These are phyloP conservation scores for Hozukius guyotensis DNA, from an alignment of 2,797 vertebrate species.

Conservation along the genomic window DNA sequence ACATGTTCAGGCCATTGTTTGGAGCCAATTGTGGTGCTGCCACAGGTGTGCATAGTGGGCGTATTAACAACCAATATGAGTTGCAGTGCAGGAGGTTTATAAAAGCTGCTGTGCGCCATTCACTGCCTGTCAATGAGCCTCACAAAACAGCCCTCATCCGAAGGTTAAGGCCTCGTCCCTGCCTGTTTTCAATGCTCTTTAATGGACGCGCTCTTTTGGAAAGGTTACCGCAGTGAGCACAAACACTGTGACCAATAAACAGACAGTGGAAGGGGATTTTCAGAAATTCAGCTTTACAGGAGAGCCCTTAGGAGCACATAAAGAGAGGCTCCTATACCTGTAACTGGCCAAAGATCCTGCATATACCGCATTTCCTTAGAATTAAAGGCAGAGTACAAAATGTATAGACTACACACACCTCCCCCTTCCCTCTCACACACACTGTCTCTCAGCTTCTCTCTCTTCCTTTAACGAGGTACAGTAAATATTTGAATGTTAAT, in stretches of 20 bases:
- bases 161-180: conserved; percentile 37
- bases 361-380: conserved; percentile 4
- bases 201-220: conserved; percentile 20
- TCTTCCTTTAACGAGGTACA: conserved; percentile 41
- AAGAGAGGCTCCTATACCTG: not conserved
- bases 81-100: not conserved
- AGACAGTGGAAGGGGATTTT: not conserved
- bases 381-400: conserved; percentile 31
- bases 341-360: not conserved
- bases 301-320: not conserved
- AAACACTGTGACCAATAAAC: not conserved
- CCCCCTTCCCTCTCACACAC: not conserved
- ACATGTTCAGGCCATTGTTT: not conserved
- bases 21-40: conserved; percentile 11
- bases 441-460: not conserved
- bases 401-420: not conserved
- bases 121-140: conserved; percentile 41
- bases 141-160: conserved; percentile 24
- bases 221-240: conserved; percentile 34
- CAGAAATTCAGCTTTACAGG: not conserved
- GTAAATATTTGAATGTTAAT: conserved; percentile 72
- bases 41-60: conserved; percentile 63
- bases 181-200: conserved; percentile 31
- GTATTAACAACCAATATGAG: conserved; percentile 44
- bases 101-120: conserved; percentile 26